Base-by-base conservation (phyloP, 2,113 vertebrate species). In the Plecotus auritus region DNA sequence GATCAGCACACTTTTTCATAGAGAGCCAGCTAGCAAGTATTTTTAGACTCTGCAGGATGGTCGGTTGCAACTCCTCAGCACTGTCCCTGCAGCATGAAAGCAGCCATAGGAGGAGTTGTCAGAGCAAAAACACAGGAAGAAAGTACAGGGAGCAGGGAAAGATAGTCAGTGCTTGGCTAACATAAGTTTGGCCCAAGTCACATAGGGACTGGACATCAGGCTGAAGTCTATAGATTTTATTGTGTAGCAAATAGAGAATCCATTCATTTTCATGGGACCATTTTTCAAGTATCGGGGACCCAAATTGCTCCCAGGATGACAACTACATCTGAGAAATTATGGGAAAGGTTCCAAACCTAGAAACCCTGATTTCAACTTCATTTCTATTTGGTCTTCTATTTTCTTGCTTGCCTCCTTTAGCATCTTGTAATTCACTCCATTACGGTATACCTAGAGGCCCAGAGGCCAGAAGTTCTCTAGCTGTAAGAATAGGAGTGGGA, bases 241-340 rank as follows among this genome's bases (percentile, higher is more conserved):
- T 67, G 30, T 12, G 56, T 5, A 47, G 11, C 45, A 49, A 7
- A 83, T 9, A 73, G 67, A 92, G 23, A 85, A 74, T 26, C 51
- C 22, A 32, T 64, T 94, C 49, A 85, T 95, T 95, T 94, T 51
- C 51, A 77, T 9, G 6, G 47, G 14, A 13, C 40, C 4, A 20
- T 67, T 96, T 96, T 89, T 91, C 20, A 89, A 70, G 40, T 64
- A 32, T 5, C 47, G 8, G 64, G 26, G 64, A 86, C 47, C 64
- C 59, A 72, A 9, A 30, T 32, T 51, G 22, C 22, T 94, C 70
- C 22, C 56, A 91, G 74, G 72, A 91, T 76, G 70, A 74, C 13
- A 35, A 64, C 12, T 89, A 61, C 54, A 56, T 78, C 74, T 96
- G 70, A 91, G 77, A 94, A 96, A 85, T 88, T 35, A 47, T 26